Evolutionary conservation across 2,888 invertebrate species (phyloP), one percentile per base, ranked within the genome.

Genomic region (Drosophila prolongata): DNA sequence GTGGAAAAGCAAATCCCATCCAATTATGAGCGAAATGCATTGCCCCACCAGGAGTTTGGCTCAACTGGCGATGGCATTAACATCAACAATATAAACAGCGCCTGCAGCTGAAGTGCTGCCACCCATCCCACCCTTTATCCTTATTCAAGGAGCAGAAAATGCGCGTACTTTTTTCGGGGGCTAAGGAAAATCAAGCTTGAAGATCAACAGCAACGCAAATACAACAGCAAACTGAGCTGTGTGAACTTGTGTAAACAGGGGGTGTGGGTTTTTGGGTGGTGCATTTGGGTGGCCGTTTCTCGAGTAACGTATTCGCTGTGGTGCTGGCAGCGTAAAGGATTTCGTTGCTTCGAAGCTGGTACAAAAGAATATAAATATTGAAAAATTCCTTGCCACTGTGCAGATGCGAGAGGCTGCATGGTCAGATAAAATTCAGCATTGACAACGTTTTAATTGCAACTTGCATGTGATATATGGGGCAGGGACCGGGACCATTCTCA

Each of bases 371-470:
- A 70, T 61, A 78, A 73, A 86, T 73, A 80, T 76, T 64, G 56
- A 35, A 76, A 62, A 68, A 71, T 30, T 69, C 57, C 58, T 65
- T 66, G 55, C 40, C 47, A 55, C 66, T 40, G 8, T 38, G 46
- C 43, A 55, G 53, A 71, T 37, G 37, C n/a, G 57, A 38, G 57
- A 13, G 11, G 60, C 27, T 42, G 44, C 47, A 38, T 43, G 53
- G 61, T 43, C 54, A 61, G 54, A 69, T 62, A 67, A 69, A 76
- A 47, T 47, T 47, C 30, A 34, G 47, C 74, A 87, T 74, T 74
- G 88, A 84, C 88, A 88, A 78, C 74, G 65, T 80, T 82, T 88
- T 84, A 84, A 84, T 84, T 84, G 86, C 74, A 69, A 60, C 73
- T 47, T 34, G 73, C 47, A 49, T 53, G 64, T 82, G 83, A 86